Conservation (phyloP, 2,888 invertebrate genomes). For the Drosophila trichaetosa region DNA sequence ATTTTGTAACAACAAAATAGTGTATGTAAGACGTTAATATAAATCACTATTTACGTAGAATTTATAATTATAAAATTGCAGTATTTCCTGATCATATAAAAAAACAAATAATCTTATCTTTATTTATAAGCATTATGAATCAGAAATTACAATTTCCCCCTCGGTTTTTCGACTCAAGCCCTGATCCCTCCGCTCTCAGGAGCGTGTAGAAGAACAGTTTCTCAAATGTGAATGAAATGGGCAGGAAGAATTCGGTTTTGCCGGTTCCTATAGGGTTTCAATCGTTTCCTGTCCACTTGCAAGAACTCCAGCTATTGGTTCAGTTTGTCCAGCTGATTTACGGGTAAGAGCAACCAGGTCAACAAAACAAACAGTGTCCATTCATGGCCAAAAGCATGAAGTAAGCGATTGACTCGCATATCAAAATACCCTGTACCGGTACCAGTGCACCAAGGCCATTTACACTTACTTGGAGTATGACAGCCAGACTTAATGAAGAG, state of each 20-base stretch:
- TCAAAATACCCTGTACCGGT: constrained; percentile 27
- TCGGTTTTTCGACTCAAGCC: background rate
- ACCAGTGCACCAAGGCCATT: background rate
- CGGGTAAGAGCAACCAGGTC: constrained; percentile 39
- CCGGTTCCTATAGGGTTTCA: background rate
- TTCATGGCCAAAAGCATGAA: constrained; percentile 48
- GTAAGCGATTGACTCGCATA: constrained; percentile 30
- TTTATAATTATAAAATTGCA: background rate
- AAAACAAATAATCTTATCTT: constrained; percentile 2
- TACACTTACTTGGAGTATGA: background rate
- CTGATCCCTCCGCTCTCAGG: background rate
- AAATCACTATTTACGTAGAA: background rate
- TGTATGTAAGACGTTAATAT: background rate
- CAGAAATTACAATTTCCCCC: background rate
- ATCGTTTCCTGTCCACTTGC: constrained; percentile 29
- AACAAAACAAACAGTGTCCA: constrained; percentile 57
- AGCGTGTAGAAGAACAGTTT: background rate
- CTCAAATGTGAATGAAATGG: background rate
- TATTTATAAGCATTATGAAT: constrained; percentile 11
- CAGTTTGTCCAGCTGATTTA: constrained; percentile 41
- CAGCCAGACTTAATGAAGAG: background rate
- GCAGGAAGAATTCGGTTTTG: background rate
- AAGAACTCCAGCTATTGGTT: constrained; percentile 18
- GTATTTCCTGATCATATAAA: background rate
- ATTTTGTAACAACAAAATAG: background rate